Evolutionary conservation across 1,140 invertebrate genomes (phyloP), one percentile per base, ranked within the genome.

Genomic region (Hyles euphorbiae): DNA sequence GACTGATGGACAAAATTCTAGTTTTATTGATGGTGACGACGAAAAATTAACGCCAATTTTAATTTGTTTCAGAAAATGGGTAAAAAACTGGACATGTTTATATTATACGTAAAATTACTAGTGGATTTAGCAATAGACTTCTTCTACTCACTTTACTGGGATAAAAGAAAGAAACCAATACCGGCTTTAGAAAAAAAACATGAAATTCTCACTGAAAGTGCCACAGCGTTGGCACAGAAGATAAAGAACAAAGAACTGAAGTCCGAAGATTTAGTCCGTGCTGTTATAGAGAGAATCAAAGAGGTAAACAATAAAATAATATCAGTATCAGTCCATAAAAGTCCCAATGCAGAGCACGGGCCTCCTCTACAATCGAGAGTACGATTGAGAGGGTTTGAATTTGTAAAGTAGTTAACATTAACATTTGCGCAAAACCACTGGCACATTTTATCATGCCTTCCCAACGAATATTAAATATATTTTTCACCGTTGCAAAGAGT

Each of bases 251-350:
- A 90, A 56, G 79, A 93, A 72, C 52, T 95, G 11, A 92, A 90
- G 47, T 92, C 92, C 9, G 94, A 94, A 78, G 91, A 93, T 66
- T 91, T 97, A 9, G 94, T 97, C 0, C 90, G 87, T 66, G 90
- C 93, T 4, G 95, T 93, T 70, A 95, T 96, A 58, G 91, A 94
- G 36, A 90, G 96, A 68, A 96, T 97, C 50, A 92, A 94, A 73
- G 91, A 94, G 84, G 93, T 97, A 65, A 67, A 8, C 5, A 40
- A 40, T 40, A 1, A 22, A 22, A 22, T 22, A 22, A 22, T 22
- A 22, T 22, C 22, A 22, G 22, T 22, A 22, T 22, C 22, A 22
- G 22, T 22, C 22, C 22, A 22, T 22, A 1, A 22, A 22, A 22
- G 22, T 22, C 22, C 22, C 22, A 22, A 2, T 22, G 22, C 22